Base-by-base conservation (phyloP, 2,888 invertebrate genomes). In the Caenorhabditis sp. region DNA sequence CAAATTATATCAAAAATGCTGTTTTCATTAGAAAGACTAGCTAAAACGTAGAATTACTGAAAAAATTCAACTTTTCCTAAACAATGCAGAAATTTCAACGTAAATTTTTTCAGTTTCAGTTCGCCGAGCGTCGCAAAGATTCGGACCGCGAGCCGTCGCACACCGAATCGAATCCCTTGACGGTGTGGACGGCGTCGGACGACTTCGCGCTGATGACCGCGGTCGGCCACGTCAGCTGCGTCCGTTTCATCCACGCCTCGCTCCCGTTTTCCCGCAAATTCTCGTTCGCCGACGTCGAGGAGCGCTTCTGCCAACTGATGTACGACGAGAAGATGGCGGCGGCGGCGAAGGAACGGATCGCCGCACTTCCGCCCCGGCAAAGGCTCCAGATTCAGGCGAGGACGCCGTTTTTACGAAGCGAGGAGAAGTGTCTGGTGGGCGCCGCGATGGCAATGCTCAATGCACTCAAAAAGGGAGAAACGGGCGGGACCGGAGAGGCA, bases 191-290 rank as follows among this genome's bases (percentile, higher is more conserved):
- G 89, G 96, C 97, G 1, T 94, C 94, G 22, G 99, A 99, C 91
- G 99, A 99, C 91, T 91, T 98, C 27, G 94, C 95, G 0, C 91
- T 99, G 1, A 95, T 99, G 77, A 93, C 95, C 79, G 96, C 95
- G 73, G 95, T 97, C 3, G 94, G 95, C 87, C 97, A 95, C 91
- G 93, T 93, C 80, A 75, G 37, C 22, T 50, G 92, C 84, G 84
- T 93, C 73, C 89, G 90, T 68, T 90, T 91, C 41, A 93, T 99
- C 0, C 95, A 96, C 89, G 92, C 95, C 78, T 95, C 95, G 5
- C 93, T 95, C 0, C 96, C 95, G 89, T 99, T 99, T 91, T 95
- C 97, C 0, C 96, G 96, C 88, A 93, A 95, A 71, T 98, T 96
- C 89, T 95, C 95, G 0, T 91, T 95, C 24, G 93, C 94, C 87